Evolutionary conservation across 2,113 vertebrate genomes (phyloP).

Genomic region (Zosterops lateralis): DNA sequence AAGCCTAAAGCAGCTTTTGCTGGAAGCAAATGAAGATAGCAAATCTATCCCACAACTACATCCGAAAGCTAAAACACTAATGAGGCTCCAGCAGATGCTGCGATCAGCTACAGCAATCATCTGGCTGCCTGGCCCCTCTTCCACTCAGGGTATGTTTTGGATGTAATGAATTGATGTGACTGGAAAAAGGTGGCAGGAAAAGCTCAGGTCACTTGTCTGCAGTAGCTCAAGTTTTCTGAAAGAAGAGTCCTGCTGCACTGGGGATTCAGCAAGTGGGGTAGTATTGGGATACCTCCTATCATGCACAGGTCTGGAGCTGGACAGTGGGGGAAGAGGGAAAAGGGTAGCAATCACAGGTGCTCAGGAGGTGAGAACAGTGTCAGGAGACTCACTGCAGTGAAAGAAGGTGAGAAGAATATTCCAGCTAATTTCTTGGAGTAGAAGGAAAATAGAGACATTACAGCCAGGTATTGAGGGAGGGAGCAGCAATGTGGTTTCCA

Average conservation of each 20-base stretch:
- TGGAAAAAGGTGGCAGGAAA: not conserved
- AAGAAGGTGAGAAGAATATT: not conserved
- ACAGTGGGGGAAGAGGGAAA: not conserved
- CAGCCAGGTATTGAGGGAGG: not conserved
- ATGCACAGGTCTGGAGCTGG: not conserved
- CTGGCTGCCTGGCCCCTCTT: not conserved
- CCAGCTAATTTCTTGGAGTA: not conserved
- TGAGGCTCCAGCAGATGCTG: not conserved
- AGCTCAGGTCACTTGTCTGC: not conserved
- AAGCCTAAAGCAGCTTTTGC: constrained; percentile 48
- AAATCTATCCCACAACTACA: not conserved
- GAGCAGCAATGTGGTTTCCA: not conserved
- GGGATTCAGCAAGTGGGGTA: not conserved
- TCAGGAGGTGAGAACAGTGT: not conserved
- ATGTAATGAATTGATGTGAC: not conserved
- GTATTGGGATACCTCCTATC: not conserved
- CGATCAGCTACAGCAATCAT: not conserved
- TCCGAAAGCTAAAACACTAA: not conserved
- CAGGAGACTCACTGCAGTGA: not conserved
- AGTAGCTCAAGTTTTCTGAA: not conserved
- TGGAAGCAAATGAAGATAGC: constrained; percentile 15
- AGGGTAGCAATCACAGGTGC: accelerated
- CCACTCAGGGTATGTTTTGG: not conserved
- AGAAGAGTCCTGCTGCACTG: not conserved
- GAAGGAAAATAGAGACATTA: not conserved